Evolutionary conservation across 2,888 invertebrate species (phyloP).

Genomic region (Listrodromus nycthemerus): DNA sequence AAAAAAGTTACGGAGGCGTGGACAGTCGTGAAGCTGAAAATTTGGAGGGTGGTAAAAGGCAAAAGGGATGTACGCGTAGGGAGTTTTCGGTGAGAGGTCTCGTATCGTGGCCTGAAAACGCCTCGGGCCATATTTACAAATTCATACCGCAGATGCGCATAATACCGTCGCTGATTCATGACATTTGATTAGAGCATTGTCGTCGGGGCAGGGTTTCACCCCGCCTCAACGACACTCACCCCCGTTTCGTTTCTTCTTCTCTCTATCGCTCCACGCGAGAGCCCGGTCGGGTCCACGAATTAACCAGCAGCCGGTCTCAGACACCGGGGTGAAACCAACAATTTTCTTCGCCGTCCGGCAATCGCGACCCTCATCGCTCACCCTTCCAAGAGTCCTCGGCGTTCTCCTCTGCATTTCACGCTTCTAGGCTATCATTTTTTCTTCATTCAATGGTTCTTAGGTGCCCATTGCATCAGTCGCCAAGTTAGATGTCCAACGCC

Average conservation of each 20-base stretch:
- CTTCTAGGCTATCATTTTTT: background rate
- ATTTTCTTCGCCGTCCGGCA: constrained; percentile 61
- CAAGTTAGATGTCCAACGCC: no score
- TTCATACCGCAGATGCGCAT: constrained; percentile 84
- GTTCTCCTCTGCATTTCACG: constrained; percentile 25
- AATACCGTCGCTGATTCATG: constrained; percentile 83
- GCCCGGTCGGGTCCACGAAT: constrained; percentile 49
- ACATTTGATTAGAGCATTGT: constrained; percentile 84
- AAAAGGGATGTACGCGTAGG: background rate
- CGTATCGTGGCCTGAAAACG: constrained; percentile 52
- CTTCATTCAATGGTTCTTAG: no score
- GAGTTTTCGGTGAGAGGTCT: constrained; percentile 13
- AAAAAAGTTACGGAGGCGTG: constrained; percentile 51
- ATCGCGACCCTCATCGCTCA: constrained; percentile 74
- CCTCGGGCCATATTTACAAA: constrained; percentile 82
- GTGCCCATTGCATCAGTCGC: no score
- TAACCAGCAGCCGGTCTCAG: constrained; percentile 66
- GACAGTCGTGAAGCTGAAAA: constrained; percentile 18
- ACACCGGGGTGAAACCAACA: constrained; percentile 38
- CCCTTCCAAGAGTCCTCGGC: constrained; percentile 13
- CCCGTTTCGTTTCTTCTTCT: constrained; percentile 54
- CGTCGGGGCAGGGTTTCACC: constrained; percentile 75
- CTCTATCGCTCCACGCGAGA: constrained; percentile 35
- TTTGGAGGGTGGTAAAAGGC: constrained; percentile 22
- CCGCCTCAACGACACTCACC: constrained; percentile 39